These are phyloP conservation scores for Cephus cinctus DNA, from an alignment of 1,140 invertebrate genomes.

Conservation along the genomic window DNA sequence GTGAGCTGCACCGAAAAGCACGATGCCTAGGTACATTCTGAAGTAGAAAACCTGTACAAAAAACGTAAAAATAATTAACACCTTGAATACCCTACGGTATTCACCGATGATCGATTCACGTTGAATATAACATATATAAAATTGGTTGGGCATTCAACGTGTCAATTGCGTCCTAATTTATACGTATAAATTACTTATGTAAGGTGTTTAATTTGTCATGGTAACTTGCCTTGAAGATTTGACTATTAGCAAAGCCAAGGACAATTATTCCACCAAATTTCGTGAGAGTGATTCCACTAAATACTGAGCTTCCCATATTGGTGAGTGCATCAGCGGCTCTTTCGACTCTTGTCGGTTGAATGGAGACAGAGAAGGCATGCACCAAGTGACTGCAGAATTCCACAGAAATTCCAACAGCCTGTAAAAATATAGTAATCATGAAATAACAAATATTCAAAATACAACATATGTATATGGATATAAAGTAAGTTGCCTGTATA, in stretches of 20 bases:
- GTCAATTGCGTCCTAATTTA: too few species aligned
- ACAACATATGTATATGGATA: too few species aligned
- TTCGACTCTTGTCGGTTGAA: constrained; percentile 67
- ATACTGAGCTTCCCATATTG: constrained; percentile 93
- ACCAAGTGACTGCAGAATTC: constrained; percentile 98
- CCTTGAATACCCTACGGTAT: background rate
- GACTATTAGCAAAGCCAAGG: constrained; percentile 92
- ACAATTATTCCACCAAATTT: constrained; percentile 96
- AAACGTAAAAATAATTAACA: constrained; percentile 8
- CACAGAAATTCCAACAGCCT: constrained; percentile 95
- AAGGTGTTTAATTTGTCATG: background rate
- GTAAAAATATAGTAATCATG: too few species aligned
- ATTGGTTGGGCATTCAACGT: too few species aligned
- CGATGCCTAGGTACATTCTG: constrained; percentile 97
- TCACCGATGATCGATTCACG: background rate
- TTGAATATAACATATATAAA: background rate
- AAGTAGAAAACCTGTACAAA: constrained; percentile 88
- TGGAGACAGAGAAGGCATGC: constrained; percentile 84
- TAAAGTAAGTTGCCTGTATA: too few species aligned
- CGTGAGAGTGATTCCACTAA: constrained; percentile 96
- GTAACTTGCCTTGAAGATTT: constrained; percentile 81
- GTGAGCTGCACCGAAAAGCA: constrained; percentile 93
- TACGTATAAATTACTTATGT: background rate
- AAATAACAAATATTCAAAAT: too few species aligned
- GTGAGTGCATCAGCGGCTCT: constrained; percentile 82